A percentile compares a stretch with the other conserved stretches of the same genome.
These are phyloP conservation scores for Tipula vernalis DNA, from an alignment of 2,888 invertebrate genomes.

Conservation along the genomic window DNA sequence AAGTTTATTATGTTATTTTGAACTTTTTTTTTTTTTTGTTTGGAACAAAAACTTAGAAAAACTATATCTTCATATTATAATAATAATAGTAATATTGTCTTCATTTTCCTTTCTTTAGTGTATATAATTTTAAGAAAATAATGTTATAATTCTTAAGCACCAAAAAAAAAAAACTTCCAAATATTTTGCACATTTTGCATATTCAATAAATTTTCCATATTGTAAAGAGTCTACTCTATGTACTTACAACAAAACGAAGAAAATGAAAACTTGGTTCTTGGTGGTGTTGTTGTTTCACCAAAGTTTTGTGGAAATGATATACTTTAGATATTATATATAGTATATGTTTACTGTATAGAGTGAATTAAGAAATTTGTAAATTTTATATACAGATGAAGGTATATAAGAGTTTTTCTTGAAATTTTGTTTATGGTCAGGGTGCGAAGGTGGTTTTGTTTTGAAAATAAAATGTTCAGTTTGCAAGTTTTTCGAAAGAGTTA, in stretches of 20 bases:
- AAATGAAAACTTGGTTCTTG: background rate
- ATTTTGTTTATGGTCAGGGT: background rate
- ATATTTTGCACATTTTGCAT: background rate
- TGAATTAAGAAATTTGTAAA: background rate
- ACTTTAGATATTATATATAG: background rate
- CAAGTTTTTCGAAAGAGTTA: background rate
- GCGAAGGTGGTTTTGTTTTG: background rate
- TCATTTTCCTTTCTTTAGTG: background rate
- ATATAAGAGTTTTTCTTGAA: background rate
- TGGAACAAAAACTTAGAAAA: background rate
- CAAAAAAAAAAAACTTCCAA: background rate
- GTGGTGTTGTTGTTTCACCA: background rate
- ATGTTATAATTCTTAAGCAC: background rate
- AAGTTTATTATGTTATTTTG: background rate
- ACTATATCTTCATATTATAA: background rate
- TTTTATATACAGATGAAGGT: background rate
- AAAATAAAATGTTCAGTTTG: background rate
- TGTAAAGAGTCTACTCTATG: background rate
- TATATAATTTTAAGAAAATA: background rate
- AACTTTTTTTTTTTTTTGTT: background rate
- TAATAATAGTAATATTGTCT: background rate
- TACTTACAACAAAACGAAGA: background rate
- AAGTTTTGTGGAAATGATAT: background rate
- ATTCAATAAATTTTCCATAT: conserved; percentile 4
- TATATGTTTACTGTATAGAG: background rate